Evolutionary conservation across 2,888 invertebrate species (phyloP).

Genomic region (Phytoseiulus persimilis): DNA sequence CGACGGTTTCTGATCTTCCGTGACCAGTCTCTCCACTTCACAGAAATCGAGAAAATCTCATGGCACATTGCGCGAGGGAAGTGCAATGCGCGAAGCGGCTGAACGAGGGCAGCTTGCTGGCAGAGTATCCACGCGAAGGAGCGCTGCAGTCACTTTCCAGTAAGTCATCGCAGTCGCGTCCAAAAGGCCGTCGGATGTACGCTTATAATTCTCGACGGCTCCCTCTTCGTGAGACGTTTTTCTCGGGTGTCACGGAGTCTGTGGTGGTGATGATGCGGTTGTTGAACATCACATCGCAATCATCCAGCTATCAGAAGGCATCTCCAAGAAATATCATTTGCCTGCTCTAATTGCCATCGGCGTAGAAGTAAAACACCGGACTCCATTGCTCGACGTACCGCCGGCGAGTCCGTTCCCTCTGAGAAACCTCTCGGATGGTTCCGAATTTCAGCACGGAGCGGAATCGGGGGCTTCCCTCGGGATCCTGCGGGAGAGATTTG

Average conservation of each 20-base stretch:
- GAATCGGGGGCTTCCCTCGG: not conserved
- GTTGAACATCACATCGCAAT: not conserved
- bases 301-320: not conserved
- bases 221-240: not conserved
- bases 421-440: not conserved
- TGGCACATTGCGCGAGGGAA: not conserved
- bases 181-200: not conserved
- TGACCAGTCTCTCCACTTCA: not conserved
- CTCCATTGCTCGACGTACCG: not conserved
- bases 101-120: not conserved
- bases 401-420: not conserved
- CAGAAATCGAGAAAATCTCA: not conserved
- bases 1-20: too few relatives aligned
- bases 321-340: not conserved
- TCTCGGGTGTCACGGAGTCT: not conserved
- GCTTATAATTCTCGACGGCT: not conserved
- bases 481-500: not conserved
- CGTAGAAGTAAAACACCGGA: not conserved
- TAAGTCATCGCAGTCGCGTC: not conserved
- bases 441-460: not conserved
- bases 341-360: not conserved
- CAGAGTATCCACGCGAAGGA: not conserved
- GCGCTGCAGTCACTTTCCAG: not conserved
- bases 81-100: not conserved
- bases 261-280: not conserved